phyloP scores from a whole-genome alignment of 2,888 invertebrate genomes.

The Clepsis dumicolana region DNA sequence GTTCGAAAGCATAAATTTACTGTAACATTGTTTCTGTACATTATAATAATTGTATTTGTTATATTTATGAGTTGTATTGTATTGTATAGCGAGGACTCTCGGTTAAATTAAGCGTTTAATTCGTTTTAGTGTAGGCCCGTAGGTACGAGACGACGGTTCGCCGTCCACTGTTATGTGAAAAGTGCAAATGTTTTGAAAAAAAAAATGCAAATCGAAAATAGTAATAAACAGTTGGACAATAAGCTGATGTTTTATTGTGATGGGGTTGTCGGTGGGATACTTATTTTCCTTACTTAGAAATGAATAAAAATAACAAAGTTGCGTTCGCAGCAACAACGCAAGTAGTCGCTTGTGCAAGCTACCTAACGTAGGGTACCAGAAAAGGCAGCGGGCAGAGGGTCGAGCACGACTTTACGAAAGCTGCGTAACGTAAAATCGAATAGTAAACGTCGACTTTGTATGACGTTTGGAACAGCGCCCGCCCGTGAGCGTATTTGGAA shows the following conservation, averaged over 20 bases:
- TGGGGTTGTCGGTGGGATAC: no score
- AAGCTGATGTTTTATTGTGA: conserved; percentile 58
- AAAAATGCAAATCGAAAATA: conserved; percentile 61
- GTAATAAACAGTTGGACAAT: conserved; percentile 82
- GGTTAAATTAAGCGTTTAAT: conserved; percentile 68
- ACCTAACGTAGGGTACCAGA: no score
- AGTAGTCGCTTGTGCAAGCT: no score
- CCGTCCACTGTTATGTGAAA: conserved; percentile 55
- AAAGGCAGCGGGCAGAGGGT: no score
- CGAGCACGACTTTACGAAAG: no score
- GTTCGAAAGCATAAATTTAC: conserved; percentile 50
- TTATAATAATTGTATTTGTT: conserved; percentile 74
- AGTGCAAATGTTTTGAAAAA: conserved; percentile 53
- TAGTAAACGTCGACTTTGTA: no score
- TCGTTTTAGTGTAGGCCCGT: conserved; percentile 48
- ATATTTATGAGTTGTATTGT: conserved; percentile 76
- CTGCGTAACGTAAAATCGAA: no score
- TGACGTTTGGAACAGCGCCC: no score
- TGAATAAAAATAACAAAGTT: no score
- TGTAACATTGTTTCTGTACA: conserved; percentile 75
- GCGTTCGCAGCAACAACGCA: no score
- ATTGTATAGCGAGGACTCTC: conserved; percentile 57
- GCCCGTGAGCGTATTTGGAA: no score
- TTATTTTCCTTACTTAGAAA: no score
- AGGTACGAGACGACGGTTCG: conserved; percentile 45